Base-by-base conservation (phyloP, 2,113 vertebrate species). In the Phalacrocorax carbo region DNA sequence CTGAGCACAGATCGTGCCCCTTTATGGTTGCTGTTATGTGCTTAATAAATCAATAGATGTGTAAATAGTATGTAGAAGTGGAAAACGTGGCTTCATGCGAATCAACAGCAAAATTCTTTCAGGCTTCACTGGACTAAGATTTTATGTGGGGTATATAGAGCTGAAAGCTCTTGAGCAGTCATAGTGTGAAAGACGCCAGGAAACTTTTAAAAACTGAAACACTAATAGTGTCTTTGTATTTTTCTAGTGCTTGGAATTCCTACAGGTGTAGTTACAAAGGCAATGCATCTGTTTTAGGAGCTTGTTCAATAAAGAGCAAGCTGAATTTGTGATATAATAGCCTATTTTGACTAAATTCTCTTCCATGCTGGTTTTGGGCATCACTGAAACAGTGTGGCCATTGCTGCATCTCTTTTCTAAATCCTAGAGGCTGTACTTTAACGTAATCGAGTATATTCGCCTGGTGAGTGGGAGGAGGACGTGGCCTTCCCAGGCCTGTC, bases 161-260 rank as follows among this genome's bases (percentile, higher is more conserved):
- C 76, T 88, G 86, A 83, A 88, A 93, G 75, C 54, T 97, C 75
- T 88, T 58, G 71, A 92, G 68, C 54, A 38, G 88, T 83, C 64
- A 30, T 18, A 55, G 70, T 25, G 18, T 76, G 66, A 87, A 85
- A 54, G 80, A 84, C 0, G 23, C 86, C 92, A 89, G 94, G 80
- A 86, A 91, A 61, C 65, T 84, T 90, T 6, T 34, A 78, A 82
- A 95, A 92, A 5, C 32, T 49, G 60, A 57, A 79, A 44, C 14
- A 13, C 34, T 82, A 30, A 54, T n/a, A 68, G 61, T 57, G 72
- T 71, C 72, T 88, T 82, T 91, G 21, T 91, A 19, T 52, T 82
- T 94, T 88, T 80, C 70, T 93, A 58, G 52, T 91, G 77, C 70
- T 80, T 46, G 62, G n/a, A 80, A 86, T 91, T 65, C 49, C 54